Percentiles rank a stretch among this genome's conserved stretches.
Evolutionary conservation across 2,113 vertebrate species (phyloP).

Genomic region (Ctenodactylus gundi): DNA sequence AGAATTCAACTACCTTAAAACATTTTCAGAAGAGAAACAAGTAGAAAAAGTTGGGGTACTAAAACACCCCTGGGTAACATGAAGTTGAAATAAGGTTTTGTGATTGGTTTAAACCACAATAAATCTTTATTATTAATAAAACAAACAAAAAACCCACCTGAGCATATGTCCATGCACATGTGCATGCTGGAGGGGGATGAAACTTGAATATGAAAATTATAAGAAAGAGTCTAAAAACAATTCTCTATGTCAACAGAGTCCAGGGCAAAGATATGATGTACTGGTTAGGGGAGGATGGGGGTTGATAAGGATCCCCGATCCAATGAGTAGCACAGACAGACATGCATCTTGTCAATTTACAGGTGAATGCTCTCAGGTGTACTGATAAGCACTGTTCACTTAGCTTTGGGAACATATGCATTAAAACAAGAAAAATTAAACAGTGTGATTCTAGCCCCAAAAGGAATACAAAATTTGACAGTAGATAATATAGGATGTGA

Average conservation of each 20-base stretch:
- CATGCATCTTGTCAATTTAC: slow-evolving; percentile 16
- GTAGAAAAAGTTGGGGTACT: background rate
- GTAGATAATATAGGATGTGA: background rate
- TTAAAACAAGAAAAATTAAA: slow-evolving; percentile 10
- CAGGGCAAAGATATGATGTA: background rate
- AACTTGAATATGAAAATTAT: background rate
- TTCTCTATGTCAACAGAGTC: background rate
- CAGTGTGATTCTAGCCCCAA: background rate
- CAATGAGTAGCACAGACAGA: background rate
- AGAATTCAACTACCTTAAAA: background rate
- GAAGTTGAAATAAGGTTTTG: background rate
- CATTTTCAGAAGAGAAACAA: background rate
- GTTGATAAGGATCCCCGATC: background rate
- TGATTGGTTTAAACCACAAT: background rate
- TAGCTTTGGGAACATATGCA: background rate
- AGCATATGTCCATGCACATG: background rate
- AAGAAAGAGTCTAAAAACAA: background rate
- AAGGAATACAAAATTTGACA: background rate
- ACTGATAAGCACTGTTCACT: background rate
- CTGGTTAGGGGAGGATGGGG: background rate
- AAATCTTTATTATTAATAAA: background rate
- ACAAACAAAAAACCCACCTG: background rate
- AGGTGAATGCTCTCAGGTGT: background rate
- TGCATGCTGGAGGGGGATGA: background rate
- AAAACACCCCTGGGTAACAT: background rate